A percentile compares a stretch with the other conserved stretches of the same genome.
phyloP scores from a whole-genome alignment of 2,113 vertebrate species.

The Epinephelus moara region DNA sequence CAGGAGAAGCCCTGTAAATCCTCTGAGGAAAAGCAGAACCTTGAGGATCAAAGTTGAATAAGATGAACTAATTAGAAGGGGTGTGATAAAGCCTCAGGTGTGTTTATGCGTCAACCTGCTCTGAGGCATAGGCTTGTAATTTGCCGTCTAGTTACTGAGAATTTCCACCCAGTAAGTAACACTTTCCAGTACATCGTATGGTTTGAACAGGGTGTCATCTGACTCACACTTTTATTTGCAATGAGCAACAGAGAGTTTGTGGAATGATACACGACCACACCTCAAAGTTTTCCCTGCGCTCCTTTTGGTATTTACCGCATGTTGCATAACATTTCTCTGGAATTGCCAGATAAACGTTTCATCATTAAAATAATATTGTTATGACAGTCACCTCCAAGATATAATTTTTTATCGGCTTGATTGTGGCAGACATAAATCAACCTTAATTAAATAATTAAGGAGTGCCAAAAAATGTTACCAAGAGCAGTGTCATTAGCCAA shows the following conservation, averaged over 20 bases:
- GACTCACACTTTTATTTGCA: conserved; percentile 37
- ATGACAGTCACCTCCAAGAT: not conserved
- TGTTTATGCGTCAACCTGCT: not conserved
- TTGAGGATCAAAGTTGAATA: not conserved
- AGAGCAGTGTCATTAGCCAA: not conserved
- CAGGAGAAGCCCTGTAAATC: not conserved
- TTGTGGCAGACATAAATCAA: conserved; percentile 1
- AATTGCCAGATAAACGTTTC: not conserved
- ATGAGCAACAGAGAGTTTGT: conserved; percentile 50
- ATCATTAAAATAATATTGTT: not conserved
- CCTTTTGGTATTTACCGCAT: conserved; percentile 11
- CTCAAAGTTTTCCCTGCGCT: conserved; percentile 44
- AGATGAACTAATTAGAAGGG: not conserved
- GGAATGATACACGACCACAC: conserved; percentile 62
- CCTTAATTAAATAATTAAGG: not conserved
- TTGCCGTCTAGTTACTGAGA: conserved; percentile 15
- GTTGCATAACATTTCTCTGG: conserved; percentile 38
- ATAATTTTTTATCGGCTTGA: not conserved
- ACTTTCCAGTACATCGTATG: conserved; percentile 36
- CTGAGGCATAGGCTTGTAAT: conserved; percentile 7
- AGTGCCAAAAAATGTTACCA: conserved; percentile 1
- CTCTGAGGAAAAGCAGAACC: not conserved
- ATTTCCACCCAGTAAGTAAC: conserved; percentile 19
- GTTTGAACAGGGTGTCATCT: conserved; percentile 65
- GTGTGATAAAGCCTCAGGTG: not conserved